Conservation (phyloP, 2,888 invertebrate genomes). For the Lasioglossum figueresi region DNA sequence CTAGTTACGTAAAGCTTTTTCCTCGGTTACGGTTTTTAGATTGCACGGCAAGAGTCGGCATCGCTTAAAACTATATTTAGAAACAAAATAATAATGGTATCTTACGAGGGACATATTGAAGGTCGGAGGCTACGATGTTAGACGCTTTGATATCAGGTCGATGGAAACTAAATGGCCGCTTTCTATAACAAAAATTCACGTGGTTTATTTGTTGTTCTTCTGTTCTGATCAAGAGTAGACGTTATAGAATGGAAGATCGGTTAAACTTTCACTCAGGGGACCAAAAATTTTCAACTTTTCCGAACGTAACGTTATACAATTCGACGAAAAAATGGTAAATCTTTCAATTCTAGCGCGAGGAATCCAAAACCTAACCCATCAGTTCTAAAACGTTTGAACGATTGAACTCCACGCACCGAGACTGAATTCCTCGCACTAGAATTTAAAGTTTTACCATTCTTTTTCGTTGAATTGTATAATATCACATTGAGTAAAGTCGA, state of each 20-base stretch:
- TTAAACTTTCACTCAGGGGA: too few species aligned
- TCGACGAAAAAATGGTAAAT: too few species aligned
- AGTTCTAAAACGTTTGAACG: too few species aligned
- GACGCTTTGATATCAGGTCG: constrained; percentile 11
- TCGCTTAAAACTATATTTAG: constrained; percentile 11
- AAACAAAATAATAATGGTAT: constrained; percentile 30
- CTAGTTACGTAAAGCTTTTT: background rate
- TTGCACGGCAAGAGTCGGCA: background rate
- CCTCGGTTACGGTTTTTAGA: background rate
- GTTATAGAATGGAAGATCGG: background rate
- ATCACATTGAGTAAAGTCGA: too few species aligned
- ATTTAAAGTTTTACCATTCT: too few species aligned
- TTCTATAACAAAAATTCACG: constrained; percentile 14
- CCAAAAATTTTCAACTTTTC: too few species aligned
- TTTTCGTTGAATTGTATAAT: too few species aligned
- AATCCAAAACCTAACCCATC: too few species aligned
- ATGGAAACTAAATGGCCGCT: constrained; percentile 12
- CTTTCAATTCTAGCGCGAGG: too few species aligned
- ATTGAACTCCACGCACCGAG: too few species aligned
- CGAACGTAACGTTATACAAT: too few species aligned
- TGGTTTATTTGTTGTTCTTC: background rate
- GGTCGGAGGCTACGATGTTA: background rate
- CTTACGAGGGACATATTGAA: constrained; percentile 12
- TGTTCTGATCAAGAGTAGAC: background rate
- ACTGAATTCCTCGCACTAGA: too few species aligned